Conservation (phyloP, 2,113 vertebrate genomes). For the Lepus timidus region DNA sequence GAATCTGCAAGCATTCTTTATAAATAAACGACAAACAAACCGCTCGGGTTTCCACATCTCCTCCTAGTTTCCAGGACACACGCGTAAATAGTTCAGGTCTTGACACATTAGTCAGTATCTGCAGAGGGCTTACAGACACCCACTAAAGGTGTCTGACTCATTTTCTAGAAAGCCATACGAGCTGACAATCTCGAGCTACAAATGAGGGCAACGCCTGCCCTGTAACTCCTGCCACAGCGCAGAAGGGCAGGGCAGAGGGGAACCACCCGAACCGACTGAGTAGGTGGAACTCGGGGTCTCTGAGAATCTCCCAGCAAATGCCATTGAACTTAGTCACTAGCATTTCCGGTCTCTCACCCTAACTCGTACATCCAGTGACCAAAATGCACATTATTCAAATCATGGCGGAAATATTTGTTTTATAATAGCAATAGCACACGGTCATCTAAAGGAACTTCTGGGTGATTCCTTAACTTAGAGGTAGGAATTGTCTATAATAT, state of each 20-base stretch:
- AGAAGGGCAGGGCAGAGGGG: slow-evolving; percentile 52
- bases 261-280: not conserved
- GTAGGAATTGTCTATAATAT: not conserved
- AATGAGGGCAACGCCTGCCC: slow-evolving; percentile 16
- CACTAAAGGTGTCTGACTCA: slow-evolving; percentile 67
- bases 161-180: slow-evolving; percentile 76
- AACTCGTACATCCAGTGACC: slow-evolving; percentile 8
- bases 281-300: not conserved
- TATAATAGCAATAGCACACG: not conserved
- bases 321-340: not conserved
- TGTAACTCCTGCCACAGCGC: slow-evolving; percentile 28
- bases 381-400: slow-evolving; percentile 3
- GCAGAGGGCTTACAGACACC: slow-evolving; percentile 13
- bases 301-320: not conserved
- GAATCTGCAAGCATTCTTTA: slow-evolving; percentile 75
- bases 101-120: slow-evolving; percentile 55
- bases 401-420: not conserved
- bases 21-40: slow-evolving; percentile 78
- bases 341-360: not conserved
- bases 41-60: slow-evolving; percentile 62
- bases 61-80: slow-evolving; percentile 67
- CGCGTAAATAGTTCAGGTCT: slow-evolving; percentile 61
- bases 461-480: not conserved
- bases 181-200: slow-evolving; percentile 57
- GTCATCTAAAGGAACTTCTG: not conserved